Evolutionary conservation across 2,797 vertebrate genomes (phyloP), one percentile per base, ranked within the genome.

Genomic region (Liparis tanakae): DNA sequence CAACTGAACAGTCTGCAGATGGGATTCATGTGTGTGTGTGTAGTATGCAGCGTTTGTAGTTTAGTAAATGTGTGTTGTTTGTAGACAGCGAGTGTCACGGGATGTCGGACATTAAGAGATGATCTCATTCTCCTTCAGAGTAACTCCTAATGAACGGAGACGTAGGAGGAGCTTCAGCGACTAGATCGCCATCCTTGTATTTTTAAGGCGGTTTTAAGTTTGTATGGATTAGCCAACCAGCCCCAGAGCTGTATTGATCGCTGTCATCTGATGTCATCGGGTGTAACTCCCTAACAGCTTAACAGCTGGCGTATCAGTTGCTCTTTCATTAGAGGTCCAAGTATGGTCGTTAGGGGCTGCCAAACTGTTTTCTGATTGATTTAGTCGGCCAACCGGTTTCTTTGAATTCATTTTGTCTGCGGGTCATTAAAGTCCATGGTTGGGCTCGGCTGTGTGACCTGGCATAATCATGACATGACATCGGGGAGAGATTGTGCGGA

Each of bases 161-260:
- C 18, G 0, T 12, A 6, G 41, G 56, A 57, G 2, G 53, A 20
- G 14, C 14, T 44, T 30, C n/a, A 68, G 0, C 54, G 25, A 2
- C 15, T 18, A 54, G 5, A 36, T 50, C 36, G 53, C 4, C 13
- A 55, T 68, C 34, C 7, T 57, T 56, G 53, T 1, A 51, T 14
- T 17, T 25, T 13, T 4, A 8, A 7, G 36, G 46, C n/a, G 67
- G 33, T 36, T 79, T 62, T 55, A 17, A 56, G 10, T 37, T 62
- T 25, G 69, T 77, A 78, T 66, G 0, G 74, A 79, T 84, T 65
- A 18, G 48, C 65, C 56, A n/a, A 70, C 48, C 58, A 72, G 61
- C 50, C 70, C 65, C 20, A 63, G 36, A 61, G 55, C 37, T 10
- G 12, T 87, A 84, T 87, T 80, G 77, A 89, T 88, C 12, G 2